phyloP scores from a whole-genome alignment of 2,888 invertebrate genomes.

The Drosophila affinis region DNA sequence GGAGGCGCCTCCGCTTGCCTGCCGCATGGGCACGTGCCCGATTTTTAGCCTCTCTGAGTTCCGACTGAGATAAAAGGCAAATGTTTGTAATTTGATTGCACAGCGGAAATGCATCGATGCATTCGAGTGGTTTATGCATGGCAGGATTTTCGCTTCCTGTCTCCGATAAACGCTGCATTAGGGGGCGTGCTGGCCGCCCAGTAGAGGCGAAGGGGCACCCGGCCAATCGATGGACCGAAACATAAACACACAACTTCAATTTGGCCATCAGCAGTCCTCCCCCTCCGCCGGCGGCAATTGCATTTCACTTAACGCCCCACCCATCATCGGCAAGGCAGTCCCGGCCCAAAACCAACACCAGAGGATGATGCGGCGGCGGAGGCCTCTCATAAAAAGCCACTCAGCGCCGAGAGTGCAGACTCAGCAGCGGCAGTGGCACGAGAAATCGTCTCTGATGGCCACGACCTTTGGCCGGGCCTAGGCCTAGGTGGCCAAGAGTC shows the following conservation, averaged over 20 bases:
- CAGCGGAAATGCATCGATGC: constrained; percentile 53
- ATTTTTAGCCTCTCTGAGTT: constrained; percentile 11
- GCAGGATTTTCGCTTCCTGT: constrained; percentile 46
- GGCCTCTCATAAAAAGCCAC: constrained; percentile 18
- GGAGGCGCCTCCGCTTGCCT: not conserved
- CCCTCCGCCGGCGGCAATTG: constrained; percentile 13
- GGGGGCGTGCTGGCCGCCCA: not conserved
- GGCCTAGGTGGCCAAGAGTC: constrained; percentile 23
- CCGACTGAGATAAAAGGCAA: constrained; percentile 5
- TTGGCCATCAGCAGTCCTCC: constrained; percentile 17
- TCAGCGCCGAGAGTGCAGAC: constrained; percentile 35
- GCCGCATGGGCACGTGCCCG: constrained; percentile 23
- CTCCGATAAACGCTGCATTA: constrained; percentile 40
- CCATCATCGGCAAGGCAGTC: constrained; percentile 24
- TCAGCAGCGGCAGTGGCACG: constrained; percentile 16
- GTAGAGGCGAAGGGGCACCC: not conserved
- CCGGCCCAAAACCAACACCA: not conserved
- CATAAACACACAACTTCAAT: constrained; percentile 30
- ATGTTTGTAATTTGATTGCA: constrained; percentile 42
- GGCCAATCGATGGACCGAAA: constrained; percentile 23
- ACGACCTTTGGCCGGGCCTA: constrained; percentile 17
- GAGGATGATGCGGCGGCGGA: not conserved
- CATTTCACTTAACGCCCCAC: constrained; percentile 14
- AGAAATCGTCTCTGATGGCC: constrained; percentile 56
- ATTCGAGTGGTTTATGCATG: constrained; percentile 41